Evolutionary conservation across 2,113 vertebrate species (phyloP).

Genomic region (Pelusios castaneus): DNA sequence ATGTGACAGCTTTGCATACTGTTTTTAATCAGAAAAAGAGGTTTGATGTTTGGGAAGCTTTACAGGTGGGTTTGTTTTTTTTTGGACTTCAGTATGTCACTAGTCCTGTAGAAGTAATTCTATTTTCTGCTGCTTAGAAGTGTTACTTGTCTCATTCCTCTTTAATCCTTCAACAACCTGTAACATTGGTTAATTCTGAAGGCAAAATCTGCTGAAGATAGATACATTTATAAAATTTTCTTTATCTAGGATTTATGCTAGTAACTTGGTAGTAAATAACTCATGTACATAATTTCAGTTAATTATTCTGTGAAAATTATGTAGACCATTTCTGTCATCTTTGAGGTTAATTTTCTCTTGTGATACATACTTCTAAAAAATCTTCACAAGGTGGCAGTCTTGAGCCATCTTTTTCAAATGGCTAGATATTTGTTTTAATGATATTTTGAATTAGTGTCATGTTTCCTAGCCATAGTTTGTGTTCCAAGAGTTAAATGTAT

Average conservation of each 20-base stretch:
- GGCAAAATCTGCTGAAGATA: not conserved
- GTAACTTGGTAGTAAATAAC: not conserved
- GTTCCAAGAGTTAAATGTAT: not conserved
- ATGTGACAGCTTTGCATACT: not conserved
- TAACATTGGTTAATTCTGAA: not conserved
- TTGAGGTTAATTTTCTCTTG: not conserved
- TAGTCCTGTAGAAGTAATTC: not conserved
- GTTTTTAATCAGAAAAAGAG: not conserved
- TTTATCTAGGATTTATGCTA: not conserved
- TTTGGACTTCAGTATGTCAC: not conserved
- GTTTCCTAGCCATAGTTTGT: not conserved
- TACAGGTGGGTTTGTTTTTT: not conserved
- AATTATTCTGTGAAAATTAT: not conserved
- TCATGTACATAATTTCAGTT: not conserved
- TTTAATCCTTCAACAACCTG: not conserved
- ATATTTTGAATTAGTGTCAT: not conserved
- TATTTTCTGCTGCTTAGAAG: not conserved
- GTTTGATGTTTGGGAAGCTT: not conserved
- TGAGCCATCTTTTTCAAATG: slow-evolving; percentile 2
- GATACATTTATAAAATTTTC: not conserved
- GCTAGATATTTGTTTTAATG: not conserved
- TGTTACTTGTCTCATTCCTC: not conserved
- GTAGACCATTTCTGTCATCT: not conserved
- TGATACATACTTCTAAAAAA: not conserved
- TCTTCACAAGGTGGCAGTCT: slow-evolving; percentile 65